Evolutionary conservation across 2,888 invertebrate genomes (phyloP).

Genomic region (Orthonychiurus folsomi): DNA sequence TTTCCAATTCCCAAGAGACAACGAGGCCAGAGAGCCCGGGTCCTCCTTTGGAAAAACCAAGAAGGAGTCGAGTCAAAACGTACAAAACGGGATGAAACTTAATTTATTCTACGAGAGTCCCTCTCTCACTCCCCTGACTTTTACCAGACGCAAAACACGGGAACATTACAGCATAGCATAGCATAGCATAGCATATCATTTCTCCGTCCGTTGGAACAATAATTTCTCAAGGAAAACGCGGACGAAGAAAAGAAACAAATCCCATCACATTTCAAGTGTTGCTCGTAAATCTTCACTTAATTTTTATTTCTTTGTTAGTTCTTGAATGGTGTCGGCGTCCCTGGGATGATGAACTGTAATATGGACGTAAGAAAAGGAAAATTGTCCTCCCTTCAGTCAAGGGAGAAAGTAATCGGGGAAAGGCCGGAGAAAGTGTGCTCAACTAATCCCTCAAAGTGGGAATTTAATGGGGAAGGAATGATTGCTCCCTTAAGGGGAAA

Average conservation of each 20-base stretch:
- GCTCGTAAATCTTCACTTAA: conserved; percentile 1
- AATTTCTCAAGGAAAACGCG: background rate
- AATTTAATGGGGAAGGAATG: no score
- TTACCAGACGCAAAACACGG: no score
- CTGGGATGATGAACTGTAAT: no score
- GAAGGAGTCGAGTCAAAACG: background rate
- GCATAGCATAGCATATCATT: no score
- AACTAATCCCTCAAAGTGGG: background rate
- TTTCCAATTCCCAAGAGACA: background rate
- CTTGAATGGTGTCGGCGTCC: no score
- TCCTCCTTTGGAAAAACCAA: background rate
- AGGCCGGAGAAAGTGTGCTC: background rate
- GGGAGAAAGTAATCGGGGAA: background rate
- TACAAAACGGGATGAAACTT: background rate
- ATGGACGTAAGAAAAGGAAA: no score
- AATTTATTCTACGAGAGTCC: background rate
- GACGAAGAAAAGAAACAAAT: background rate
- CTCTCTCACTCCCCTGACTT: no score
- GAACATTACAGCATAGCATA: no score
- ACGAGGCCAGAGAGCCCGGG: background rate
- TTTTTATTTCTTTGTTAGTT: background rate
- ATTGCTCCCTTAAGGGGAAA: background rate
- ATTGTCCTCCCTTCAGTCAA: background rate
- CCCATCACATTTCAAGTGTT: conserved; percentile 1
- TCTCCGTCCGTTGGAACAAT: background rate